Conservation (phyloP, 2,888 invertebrate genomes). For the Drosophila meridiana region DNA sequence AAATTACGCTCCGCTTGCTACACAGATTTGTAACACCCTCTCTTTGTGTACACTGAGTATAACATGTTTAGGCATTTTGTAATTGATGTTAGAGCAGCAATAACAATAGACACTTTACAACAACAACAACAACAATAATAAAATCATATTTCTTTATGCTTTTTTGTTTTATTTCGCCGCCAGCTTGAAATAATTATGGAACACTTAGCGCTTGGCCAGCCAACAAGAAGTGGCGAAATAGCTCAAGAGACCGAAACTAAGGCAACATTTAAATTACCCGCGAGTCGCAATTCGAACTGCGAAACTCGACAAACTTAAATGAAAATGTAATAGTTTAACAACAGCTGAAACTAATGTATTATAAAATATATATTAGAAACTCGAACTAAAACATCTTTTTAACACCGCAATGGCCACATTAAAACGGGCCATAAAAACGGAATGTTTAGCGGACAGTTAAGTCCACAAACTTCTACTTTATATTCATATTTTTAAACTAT, state of each 20-base stretch:
- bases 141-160: slow-evolving; percentile 21
- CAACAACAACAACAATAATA: background rate
- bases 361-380: background rate
- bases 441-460: background rate
- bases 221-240: slow-evolving; percentile 44
- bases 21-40: background rate
- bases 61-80: slow-evolving; percentile 22
- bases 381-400: slow-evolving; percentile 8
- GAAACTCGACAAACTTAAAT: slow-evolving; percentile 17
- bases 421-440: slow-evolving; percentile 6
- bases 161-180: slow-evolving; percentile 20
- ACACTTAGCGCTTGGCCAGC: slow-evolving; percentile 64
- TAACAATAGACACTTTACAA: slow-evolving; percentile 27
- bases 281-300: slow-evolving; percentile 4
- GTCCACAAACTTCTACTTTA: background rate
- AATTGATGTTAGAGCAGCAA: slow-evolving; percentile 39
- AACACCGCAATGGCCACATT: slow-evolving; percentile 9
- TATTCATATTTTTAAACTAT: slow-evolving; percentile 15
- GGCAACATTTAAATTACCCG: slow-evolving; percentile 43
- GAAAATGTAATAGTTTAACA: slow-evolving; percentile 6
- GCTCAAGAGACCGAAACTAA: slow-evolving; percentile 37
- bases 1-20: background rate
- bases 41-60: background rate
- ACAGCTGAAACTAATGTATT: background rate
- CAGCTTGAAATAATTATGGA: slow-evolving; percentile 61